Conservation (phyloP, 1,140 invertebrate genomes). For the Dysdera silvatica region DNA sequence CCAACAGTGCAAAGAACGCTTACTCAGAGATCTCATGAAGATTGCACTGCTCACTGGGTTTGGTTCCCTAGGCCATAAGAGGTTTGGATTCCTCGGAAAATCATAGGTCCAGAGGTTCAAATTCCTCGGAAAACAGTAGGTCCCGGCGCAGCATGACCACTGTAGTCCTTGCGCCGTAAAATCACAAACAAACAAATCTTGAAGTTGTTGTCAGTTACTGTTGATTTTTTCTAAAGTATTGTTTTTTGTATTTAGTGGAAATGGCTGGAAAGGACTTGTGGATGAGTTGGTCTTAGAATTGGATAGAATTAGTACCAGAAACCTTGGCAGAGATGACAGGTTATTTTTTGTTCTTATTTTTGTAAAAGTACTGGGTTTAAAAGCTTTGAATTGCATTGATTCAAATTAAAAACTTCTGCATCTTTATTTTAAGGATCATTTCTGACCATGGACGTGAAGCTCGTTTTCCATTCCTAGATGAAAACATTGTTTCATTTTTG, state of each 20-base stretch:
- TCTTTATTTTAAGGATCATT: constrained; percentile 44
- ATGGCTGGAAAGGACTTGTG: constrained; percentile 57
- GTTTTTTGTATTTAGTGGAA: constrained; percentile 50
- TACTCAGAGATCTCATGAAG: no score
- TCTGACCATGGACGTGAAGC: constrained; percentile 50
- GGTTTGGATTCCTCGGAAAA: no score
- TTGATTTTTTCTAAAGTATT: no score
- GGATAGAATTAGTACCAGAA: constrained; percentile 75
- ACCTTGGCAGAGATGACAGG: constrained; percentile 89
- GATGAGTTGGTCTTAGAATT: constrained; percentile 69
- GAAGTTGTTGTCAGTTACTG: no score
- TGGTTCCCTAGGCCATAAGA: no score
- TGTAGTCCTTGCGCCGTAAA: no score
- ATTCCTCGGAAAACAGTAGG: no score
- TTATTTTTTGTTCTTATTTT: constrained; percentile 35
- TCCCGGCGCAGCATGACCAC: no score
- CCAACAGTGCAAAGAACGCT: no score
- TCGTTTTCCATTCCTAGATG: constrained; percentile 89
- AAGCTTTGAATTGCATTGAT: neutral
- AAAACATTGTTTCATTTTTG: constrained; percentile 70
- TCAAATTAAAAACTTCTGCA: constrained; percentile 48
- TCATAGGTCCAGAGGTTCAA: no score
- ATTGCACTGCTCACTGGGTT: no score
- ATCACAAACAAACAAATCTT: no score
- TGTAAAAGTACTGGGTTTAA: neutral